Evolutionary conservation across 2,888 invertebrate species (phyloP), one percentile per base, ranked within the genome.

Genomic region (Drymonia ruficornis): DNA sequence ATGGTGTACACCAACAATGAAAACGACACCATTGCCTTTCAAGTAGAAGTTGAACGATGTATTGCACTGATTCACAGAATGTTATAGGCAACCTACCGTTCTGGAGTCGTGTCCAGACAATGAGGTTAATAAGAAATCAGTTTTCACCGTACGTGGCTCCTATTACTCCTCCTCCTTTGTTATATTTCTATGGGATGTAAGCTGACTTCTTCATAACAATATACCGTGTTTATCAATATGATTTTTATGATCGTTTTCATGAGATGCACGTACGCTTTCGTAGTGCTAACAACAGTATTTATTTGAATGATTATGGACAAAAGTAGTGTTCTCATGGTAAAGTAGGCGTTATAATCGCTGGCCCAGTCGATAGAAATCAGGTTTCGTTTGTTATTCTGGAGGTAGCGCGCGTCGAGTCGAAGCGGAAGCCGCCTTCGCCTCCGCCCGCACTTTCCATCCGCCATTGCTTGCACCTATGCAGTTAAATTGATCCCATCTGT

Each of bases 351-450:
- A 76, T 80, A 82, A 84, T 81, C 80, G 80, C 76, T 83, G 79
- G 84, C 81, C 85, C 81, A 83, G 83, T 85, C 84, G 86, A 85
- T 91, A 89, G 90, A 91, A 91, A 91, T 91, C 92, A 89, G 92
- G 91, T 91, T 91, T 86, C 87, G 83, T 87, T 92, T 91, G 89
- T 88, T 89, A 92, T 92, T 91, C 92, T 81, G 89, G 82, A 86
- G 87, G 90, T 85, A 86, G 84, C 77, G 74, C 78, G 76, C 74
- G 73, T 71, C 72, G 73, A 74, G 72, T 74, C 76, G 79, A 81
- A 83, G 84, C 91, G 91, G 90, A 90, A 90, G 85, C 81, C 74
- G 72, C 76, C 72, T 71, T 68, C 78, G 81, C 80, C 83, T 74
- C 78, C 81, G 83, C 89, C 87, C 81, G 81, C 83, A 84, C 91